These are phyloP conservation scores for Morinoia aosen DNA, from an alignment of 2,888 invertebrate species.

Conservation along the genomic window DNA sequence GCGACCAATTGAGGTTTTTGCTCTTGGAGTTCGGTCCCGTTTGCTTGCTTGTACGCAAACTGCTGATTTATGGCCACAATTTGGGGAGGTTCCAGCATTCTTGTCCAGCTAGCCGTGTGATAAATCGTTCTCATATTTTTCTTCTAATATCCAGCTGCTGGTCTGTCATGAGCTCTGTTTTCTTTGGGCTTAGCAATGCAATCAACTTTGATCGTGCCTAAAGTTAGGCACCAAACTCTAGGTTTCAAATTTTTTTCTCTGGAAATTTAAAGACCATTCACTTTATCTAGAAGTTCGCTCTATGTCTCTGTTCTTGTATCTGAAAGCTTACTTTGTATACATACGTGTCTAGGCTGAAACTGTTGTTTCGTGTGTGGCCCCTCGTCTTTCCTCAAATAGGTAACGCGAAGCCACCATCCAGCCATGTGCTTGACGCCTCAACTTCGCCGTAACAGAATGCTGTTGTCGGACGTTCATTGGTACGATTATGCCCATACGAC, in stretches of 20 bases:
- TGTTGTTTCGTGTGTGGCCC: neutral
- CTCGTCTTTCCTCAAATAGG: neutral
- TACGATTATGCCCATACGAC: constrained; percentile 7
- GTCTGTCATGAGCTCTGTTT: neutral
- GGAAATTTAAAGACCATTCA: neutral
- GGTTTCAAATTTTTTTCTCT: neutral
- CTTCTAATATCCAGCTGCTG: neutral
- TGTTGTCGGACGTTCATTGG: constrained; percentile 2
- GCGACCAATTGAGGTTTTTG: neutral
- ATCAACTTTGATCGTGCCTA: neutral
- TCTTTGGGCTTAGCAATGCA: neutral
- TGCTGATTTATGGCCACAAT: neutral
- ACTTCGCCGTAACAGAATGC: neutral
- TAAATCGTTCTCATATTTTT: neutral
- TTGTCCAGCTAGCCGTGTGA: neutral
- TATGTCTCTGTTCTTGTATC: neutral
- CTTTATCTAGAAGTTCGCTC: neutral
- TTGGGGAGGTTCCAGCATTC: constrained; percentile 5
- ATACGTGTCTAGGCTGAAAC: too few species aligned
- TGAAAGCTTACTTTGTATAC: too few species aligned
- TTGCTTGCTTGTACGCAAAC: neutral
- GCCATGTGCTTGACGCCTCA: neutral
- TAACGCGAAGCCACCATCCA: neutral
- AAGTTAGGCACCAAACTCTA: neutral
- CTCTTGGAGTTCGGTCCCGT: neutral